phyloP scores from a whole-genome alignment of 2,888 invertebrate species.

The Cosmia trapezina region DNA sequence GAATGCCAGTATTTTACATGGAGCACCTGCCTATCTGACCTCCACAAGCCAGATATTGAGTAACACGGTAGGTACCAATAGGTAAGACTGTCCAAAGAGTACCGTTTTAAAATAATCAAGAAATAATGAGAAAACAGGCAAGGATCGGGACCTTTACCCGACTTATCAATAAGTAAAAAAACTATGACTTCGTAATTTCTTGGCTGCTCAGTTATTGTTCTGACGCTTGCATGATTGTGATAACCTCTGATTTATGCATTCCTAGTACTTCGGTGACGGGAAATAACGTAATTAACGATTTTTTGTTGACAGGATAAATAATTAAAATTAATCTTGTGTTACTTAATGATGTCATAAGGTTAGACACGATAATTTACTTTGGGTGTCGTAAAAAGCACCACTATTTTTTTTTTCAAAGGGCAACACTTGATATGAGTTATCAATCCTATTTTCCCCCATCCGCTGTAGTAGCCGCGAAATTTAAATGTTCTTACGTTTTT shows the following conservation, averaged over 20 bases:
- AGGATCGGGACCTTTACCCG: slow-evolving; percentile 59
- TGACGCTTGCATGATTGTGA: slow-evolving; percentile 65
- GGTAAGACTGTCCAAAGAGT: background rate
- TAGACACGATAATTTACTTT: slow-evolving; percentile 7
- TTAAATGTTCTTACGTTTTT: too few relatives aligned
- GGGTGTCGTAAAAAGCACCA: background rate
- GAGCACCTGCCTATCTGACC: background rate
- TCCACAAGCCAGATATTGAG: too few relatives aligned
- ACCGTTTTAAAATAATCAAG: slow-evolving; percentile 32
- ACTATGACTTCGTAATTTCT: slow-evolving; percentile 78
- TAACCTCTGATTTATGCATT: slow-evolving; percentile 76
- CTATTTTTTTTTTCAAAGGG: background rate
- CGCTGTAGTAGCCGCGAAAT: too few relatives aligned
- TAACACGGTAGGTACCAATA: background rate
- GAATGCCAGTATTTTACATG: background rate
- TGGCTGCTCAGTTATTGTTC: slow-evolving; percentile 63
- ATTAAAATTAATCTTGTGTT: slow-evolving; percentile 33
- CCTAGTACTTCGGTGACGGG: slow-evolving; percentile 47
- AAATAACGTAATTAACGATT: slow-evolving; percentile 36
- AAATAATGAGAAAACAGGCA: slow-evolving; percentile 47
- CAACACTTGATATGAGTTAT: background rate
- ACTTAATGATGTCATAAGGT: slow-evolving; percentile 11
- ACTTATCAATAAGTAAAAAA: slow-evolving; percentile 75
- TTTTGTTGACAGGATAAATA: slow-evolving; percentile 32
- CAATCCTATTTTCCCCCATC: background rate